Evolutionary conservation across 53 echinoderm and acorn worm species (phyloP).

Genomic region (Crossaster papposus): DNA sequence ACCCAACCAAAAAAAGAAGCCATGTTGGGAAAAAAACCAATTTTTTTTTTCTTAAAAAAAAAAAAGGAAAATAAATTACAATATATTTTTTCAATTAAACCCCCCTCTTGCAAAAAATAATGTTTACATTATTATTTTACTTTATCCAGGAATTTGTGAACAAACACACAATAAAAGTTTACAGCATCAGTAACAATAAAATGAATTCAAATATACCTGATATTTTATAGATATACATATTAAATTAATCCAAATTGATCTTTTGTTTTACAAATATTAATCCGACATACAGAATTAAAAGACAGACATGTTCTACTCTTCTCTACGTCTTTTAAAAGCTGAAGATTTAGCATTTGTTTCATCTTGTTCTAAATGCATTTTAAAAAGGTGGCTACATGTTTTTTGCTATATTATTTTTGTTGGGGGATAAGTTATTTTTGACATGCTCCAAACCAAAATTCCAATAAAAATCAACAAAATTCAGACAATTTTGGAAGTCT

Average conservation of each 20-base stretch:
- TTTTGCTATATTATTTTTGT: not conserved
- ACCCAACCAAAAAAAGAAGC: too few relatives aligned
- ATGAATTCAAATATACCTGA: conserved; percentile 13
- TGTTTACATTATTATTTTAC: not conserved
- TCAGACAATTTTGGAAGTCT: not conserved
- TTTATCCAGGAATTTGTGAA: not conserved
- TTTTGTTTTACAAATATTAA: not conserved
- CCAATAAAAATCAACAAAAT: not conserved
- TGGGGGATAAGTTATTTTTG: too few relatives aligned
- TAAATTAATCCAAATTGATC: not conserved
- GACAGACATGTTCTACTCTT: too few relatives aligned
- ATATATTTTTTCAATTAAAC: not conserved
- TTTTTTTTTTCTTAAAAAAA: too few relatives aligned
- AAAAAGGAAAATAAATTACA: not conserved
- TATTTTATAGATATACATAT: not conserved
- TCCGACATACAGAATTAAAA: not conserved
- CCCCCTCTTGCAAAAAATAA: not conserved
- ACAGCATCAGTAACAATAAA: not conserved
- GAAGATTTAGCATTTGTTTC: not conserved
- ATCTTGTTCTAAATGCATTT: not conserved
- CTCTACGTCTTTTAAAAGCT: not conserved
- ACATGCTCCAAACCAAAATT: not conserved
- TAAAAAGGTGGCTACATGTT: not conserved
- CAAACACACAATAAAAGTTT: not conserved
- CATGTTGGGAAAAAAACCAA: too few relatives aligned